A percentile compares a stretch with the other conserved stretches of the same genome.
Evolutionary conservation across 2,113 vertebrate genomes (phyloP).

Genomic region (Malurus melanocephalus): DNA sequence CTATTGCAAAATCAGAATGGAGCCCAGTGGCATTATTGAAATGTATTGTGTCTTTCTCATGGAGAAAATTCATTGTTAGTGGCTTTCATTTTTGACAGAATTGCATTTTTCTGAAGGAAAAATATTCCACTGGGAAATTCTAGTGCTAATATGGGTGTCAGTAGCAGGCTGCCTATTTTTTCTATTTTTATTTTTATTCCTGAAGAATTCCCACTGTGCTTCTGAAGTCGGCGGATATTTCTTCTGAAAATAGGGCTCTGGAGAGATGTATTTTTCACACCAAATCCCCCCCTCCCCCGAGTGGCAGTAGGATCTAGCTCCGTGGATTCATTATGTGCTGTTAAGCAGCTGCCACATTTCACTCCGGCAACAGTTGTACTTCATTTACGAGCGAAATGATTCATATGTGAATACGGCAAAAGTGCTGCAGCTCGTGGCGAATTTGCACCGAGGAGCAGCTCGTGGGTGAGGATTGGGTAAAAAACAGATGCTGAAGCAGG

Average conservation of each 20-base stretch:
- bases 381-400: slow-evolving; percentile 41
- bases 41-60: not conserved
- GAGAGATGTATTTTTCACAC: slow-evolving; percentile 27
- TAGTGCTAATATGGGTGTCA: not conserved
- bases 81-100: slow-evolving; percentile 30
- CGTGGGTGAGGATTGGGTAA: not conserved
- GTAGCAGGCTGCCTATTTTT: not conserved
- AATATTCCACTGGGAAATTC: slow-evolving; percentile 7
- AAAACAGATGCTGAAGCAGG: slow-evolving; percentile 7
- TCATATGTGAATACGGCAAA: not conserved
- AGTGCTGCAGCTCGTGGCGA: not conserved
- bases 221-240: slow-evolving; percentile 2
- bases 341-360: slow-evolving; percentile 41
- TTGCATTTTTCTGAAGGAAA: slow-evolving; percentile 29
- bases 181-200: slow-evolving; percentile 20
- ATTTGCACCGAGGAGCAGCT: slow-evolving; percentile 13
- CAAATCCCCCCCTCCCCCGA: not conserved
- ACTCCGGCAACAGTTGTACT: slow-evolving; percentile 10
- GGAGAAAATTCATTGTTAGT: slow-evolving; percentile 7
- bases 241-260: slow-evolving; percentile 14
- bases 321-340: not conserved
- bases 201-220: not conserved
- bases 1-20: not conserved
- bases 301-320: slow-evolving; percentile 3
- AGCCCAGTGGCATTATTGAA: not conserved